These are phyloP conservation scores for Drosophila silvestris DNA, from an alignment of 2,888 invertebrate species.

Conservation along the genomic window DNA sequence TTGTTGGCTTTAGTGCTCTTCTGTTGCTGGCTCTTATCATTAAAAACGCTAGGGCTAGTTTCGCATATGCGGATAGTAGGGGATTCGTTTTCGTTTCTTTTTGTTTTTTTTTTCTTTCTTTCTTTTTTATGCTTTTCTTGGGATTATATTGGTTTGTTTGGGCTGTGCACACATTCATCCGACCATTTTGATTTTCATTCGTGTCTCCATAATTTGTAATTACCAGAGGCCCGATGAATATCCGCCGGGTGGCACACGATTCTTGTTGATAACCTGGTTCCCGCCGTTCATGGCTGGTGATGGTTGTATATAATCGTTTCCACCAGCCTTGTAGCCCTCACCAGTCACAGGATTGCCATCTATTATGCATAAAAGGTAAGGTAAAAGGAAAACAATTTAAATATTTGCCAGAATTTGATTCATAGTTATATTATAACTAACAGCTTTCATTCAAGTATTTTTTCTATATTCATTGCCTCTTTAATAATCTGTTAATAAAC, in stretches of 20 bases:
- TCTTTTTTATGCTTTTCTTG: constrained; percentile 14
- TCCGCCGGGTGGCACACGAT: constrained; percentile 85
- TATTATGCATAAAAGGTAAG: constrained; percentile 46
- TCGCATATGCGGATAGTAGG: constrained; percentile 36
- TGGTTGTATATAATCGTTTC: constrained; percentile 80
- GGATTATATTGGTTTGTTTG: constrained; percentile 33
- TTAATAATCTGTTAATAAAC: too few species aligned
- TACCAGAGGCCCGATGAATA: constrained; percentile 86
- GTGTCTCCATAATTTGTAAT: constrained; percentile 53
- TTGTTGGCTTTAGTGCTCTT: neutral
- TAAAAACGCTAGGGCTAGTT: constrained; percentile 46
- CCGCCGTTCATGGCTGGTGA: constrained; percentile 81
- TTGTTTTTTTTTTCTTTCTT: constrained; percentile 7
- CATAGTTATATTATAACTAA: neutral
- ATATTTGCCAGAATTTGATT: neutral
- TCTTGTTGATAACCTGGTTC: constrained; percentile 85
- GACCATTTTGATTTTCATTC: constrained; percentile 30
- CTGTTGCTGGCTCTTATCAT: constrained; percentile 31
- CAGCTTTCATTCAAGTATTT: neutral
- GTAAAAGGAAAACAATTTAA: neutral
- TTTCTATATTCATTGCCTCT: too few species aligned
- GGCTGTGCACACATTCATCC: constrained; percentile 25
- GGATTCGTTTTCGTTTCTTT: constrained; percentile 37
- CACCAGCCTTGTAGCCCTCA: constrained; percentile 86
- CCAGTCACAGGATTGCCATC: constrained; percentile 87